Evolutionary conservation across 2,888 invertebrate species (phyloP), one percentile per base, ranked within the genome.

Genomic region (Mesopsocus fuscifrons): DNA sequence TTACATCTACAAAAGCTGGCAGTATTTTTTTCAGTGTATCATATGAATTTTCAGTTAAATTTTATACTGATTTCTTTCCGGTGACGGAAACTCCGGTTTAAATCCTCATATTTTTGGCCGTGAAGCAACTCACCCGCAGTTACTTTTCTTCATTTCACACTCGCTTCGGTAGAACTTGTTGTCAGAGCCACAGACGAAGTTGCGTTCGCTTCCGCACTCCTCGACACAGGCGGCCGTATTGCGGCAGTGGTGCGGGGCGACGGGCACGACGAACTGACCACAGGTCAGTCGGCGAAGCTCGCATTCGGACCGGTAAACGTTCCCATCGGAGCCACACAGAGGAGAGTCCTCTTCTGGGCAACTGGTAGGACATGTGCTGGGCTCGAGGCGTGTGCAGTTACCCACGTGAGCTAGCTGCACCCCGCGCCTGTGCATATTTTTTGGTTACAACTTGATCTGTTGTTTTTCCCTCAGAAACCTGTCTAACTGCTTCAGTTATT

Each of bases 71-170:
- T n/a, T n/a, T n/a, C n/a, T n/a, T n/a, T n/a, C n/a, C n/a, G n/a
- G n/a, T n/a, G n/a, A n/a, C n/a, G n/a, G n/a, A n/a, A n/a, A n/a
- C n/a, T n/a, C n/a, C n/a, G n/a, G n/a, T n/a, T n/a, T n/a, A n/a
- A n/a, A n/a, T n/a, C n/a, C n/a, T n/a, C n/a, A n/a, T n/a, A n/a
- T n/a, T n/a, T n/a, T n/a, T n/a, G n/a, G n/a, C n/a, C n/a, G n/a
- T n/a, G n/a, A n/a, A n/a, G n/a, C n/a, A n/a, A n/a, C 63, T 64
- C 55, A 80, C 81, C 82, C 88, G 63, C 88, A 89, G 57, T 88
- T 88, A 57, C 80, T 80, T 57, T 80, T 74, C 60, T 81, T 83
- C 88, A 89, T 89, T 57, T 85, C 76, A 56, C 89, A 89, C 62
- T 85, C 83, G 59, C 81, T 87, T 54, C 78, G 75, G 62, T 89